phyloP scores from a whole-genome alignment of 2,888 invertebrate genomes.

The Opisthograptis luteolata region DNA sequence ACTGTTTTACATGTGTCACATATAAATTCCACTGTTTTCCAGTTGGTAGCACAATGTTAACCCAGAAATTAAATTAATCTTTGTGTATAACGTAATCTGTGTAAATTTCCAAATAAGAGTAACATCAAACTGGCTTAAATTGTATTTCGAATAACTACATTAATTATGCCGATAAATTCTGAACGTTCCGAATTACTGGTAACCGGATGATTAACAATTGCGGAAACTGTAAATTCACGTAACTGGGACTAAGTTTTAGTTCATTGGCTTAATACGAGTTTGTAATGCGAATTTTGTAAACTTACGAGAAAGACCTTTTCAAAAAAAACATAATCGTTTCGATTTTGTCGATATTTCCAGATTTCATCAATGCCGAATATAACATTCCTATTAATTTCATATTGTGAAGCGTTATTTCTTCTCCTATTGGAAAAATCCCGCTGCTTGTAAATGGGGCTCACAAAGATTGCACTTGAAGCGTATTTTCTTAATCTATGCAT shows the following conservation, averaged over 20 bases:
- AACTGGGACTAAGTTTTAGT: not conserved
- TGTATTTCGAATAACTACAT: conserved; percentile 39
- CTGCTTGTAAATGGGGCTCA: too few species aligned
- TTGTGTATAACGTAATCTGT: conserved; percentile 32
- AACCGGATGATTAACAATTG: conserved; percentile 24
- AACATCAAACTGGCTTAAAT: conserved; percentile 41
- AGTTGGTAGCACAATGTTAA: conserved; percentile 1
- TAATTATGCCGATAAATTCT: conserved; percentile 42
- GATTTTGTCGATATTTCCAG: too few species aligned
- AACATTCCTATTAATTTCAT: too few species aligned
- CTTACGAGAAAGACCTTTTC: too few species aligned
- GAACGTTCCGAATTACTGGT: conserved; percentile 20
- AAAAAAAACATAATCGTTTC: too few species aligned
- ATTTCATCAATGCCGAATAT: too few species aligned
- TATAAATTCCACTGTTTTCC: not conserved
- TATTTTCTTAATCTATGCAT: too few species aligned
- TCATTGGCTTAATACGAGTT: not conserved
- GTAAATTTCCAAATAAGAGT: conserved; percentile 37
- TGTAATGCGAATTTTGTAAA: not conserved
- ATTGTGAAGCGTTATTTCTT: too few species aligned
- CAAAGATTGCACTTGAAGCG: too few species aligned
- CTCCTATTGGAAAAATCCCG: too few species aligned
- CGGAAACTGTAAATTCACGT: not conserved
- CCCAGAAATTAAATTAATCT: conserved; percentile 30
- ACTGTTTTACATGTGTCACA: too few species aligned